Conservation (phyloP, 2,113 vertebrate species). For the Ursus arctos region DNA sequence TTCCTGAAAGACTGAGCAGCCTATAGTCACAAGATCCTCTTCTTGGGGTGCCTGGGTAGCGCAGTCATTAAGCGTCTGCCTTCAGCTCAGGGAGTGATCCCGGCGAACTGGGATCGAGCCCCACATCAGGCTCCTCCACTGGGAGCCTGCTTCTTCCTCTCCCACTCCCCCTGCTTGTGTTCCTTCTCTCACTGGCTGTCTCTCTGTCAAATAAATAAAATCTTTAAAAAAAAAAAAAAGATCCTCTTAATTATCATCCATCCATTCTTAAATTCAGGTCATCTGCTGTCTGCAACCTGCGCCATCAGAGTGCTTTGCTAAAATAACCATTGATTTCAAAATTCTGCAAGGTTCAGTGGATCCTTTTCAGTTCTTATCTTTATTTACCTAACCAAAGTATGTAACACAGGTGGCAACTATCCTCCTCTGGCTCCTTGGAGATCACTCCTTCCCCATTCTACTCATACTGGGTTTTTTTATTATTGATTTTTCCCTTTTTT, state of each 20-base stretch:
- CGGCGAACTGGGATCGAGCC: no score
- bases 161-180: no score
- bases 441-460: not conserved
- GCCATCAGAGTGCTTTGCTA: not conserved
- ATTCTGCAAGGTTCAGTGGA: not conserved
- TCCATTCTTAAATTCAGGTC: not conserved
- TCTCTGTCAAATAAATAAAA: no score
- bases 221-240: not conserved
- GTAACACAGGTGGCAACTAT: not conserved
- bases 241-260: not conserved
- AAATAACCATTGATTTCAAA: not conserved
- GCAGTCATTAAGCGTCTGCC: no score
- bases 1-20: not conserved
- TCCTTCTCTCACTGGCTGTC: no score
- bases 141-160: no score
- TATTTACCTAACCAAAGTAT: not conserved
- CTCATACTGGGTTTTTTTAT: not conserved
- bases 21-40: not conserved
- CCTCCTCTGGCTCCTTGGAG: not conserved
- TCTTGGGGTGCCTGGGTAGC: not conserved
- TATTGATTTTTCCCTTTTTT: not conserved
- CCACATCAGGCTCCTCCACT: no score
- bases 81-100: no score
- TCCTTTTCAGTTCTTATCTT: not conserved
- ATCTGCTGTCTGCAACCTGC: not conserved